These are phyloP conservation scores for Centropyge bicolor DNA, from an alignment of 2,797 vertebrate genomes.

Conservation along the genomic window DNA sequence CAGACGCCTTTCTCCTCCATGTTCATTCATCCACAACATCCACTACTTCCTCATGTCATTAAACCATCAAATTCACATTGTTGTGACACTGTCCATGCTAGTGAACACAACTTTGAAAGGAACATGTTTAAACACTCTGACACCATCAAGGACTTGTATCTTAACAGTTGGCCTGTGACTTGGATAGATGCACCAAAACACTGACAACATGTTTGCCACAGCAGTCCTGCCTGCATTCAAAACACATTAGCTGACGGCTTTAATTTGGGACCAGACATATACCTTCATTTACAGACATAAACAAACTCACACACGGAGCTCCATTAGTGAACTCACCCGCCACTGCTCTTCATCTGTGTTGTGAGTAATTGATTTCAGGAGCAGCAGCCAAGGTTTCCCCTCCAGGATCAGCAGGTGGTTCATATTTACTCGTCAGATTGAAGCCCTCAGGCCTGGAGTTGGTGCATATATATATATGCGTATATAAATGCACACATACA, in stretches of 20 bases:
- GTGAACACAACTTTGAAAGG: neutral
- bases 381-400: conserved; percentile 45
- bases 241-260: conserved; percentile 2
- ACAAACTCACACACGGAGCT: conserved; percentile 19
- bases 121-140: neutral
- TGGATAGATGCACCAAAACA: neutral
- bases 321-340: conserved; percentile 29
- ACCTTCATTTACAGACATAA: conserved; percentile 3
- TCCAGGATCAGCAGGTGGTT: conserved; percentile 74
- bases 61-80: neutral
- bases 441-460: conserved; percentile 35
- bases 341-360: conserved; percentile 41
- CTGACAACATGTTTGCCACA: neutral
- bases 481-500: conserved; percentile 8
- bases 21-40: neutral
- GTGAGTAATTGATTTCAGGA: conserved; percentile 58
- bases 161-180: neutral
- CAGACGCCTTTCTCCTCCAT: too few relatives aligned
- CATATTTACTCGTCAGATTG: conserved; percentile 64
- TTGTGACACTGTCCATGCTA: neutral
- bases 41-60: neutral
- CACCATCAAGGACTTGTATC: neutral
- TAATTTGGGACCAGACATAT: neutral
- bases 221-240: neutral
- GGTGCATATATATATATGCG: conserved; percentile 21